Conservation (phyloP, 2,888 invertebrate genomes). For the Xanthorhoe spadicearia region DNA sequence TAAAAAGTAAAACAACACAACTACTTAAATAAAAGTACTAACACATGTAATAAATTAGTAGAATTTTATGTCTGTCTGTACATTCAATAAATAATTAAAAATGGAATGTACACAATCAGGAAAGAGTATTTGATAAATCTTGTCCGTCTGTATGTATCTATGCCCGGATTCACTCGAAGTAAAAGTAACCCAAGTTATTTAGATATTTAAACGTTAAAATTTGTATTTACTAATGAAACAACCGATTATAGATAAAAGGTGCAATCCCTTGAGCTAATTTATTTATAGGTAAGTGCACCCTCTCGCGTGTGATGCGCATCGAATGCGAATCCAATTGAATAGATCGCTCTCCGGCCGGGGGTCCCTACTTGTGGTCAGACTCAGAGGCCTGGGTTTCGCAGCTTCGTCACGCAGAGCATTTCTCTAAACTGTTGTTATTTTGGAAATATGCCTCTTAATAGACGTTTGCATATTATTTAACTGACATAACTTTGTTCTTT, state of each 20-base stretch:
- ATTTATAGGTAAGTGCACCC: constrained; percentile 50
- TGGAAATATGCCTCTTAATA: too few species aligned
- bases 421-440: background rate
- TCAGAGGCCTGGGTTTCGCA: constrained; percentile 27
- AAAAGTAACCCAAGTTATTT: background rate
- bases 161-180: too few species aligned
- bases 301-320: constrained; percentile 64
- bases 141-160: too few species aligned
- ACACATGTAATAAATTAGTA: too few species aligned
- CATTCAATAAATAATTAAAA: too few species aligned
- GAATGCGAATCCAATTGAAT: constrained; percentile 72
- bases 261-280: constrained; percentile 36
- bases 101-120: too few species aligned
- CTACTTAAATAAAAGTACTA: too few species aligned
- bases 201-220: background rate
- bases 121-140: too few species aligned
- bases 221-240: background rate
- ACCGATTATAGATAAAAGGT: background rate
- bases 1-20: too few species aligned
- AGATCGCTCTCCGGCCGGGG: constrained; percentile 54
- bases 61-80: too few species aligned
- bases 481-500: too few species aligned
- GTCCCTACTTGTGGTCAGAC: constrained; percentile 23
- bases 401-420: constrained; percentile 8
- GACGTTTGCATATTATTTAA: too few species aligned